Conservation (phyloP, 2,888 invertebrate genomes). For the Hermodice carunculata region DNA sequence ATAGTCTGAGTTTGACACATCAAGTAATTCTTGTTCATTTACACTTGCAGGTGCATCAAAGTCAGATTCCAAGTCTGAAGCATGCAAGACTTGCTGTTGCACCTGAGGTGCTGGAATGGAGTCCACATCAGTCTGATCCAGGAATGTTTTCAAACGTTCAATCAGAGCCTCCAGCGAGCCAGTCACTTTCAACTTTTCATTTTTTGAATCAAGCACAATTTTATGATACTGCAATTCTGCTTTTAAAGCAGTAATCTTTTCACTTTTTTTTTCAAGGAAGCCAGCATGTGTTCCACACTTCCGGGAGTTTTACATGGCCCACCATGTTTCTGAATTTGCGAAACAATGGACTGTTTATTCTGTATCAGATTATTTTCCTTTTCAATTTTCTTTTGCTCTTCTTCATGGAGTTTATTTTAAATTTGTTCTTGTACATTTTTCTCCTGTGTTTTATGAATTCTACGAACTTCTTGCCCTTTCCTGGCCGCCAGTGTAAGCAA, state of each 20-base stretch:
- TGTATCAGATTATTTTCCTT: not conserved
- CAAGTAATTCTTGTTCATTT: too few species aligned
- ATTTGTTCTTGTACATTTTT: not conserved
- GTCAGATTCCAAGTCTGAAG: too few species aligned
- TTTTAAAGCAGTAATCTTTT: not conserved
- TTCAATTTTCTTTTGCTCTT: too few species aligned
- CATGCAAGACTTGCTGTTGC: too few species aligned
- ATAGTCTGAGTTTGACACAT: too few species aligned
- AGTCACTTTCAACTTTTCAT: not conserved
- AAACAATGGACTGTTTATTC: not conserved
- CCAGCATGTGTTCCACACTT: not conserved
- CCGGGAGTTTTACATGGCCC: not conserved
- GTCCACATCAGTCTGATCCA: too few species aligned
- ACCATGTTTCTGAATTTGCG: not conserved
- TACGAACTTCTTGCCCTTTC: not conserved
- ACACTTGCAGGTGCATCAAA: too few species aligned
- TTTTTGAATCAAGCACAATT: not conserved
- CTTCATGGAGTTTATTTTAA: not conserved
- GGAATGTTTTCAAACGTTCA: not conserved
- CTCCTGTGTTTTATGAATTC: not conserved
- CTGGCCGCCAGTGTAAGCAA: not conserved
- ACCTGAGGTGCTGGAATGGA: too few species aligned
- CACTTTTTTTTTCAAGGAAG: not conserved
- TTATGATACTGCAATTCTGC: not conserved
- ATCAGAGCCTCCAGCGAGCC: not conserved